phyloP scores from a whole-genome alignment of 2,888 invertebrate genomes.

The Acleris literana region DNA sequence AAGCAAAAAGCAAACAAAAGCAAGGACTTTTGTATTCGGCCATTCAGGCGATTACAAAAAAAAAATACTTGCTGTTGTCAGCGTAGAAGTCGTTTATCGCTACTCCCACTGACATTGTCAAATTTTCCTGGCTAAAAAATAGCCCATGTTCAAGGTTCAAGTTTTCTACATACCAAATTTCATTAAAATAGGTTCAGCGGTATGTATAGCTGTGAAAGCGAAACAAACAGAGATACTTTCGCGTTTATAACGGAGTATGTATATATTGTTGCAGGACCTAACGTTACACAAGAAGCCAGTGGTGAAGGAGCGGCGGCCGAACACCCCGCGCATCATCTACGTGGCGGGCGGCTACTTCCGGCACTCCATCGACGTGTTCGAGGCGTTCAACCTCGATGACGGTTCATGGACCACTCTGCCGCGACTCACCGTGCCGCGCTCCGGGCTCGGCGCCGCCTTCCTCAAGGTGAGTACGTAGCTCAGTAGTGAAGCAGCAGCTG shows the following conservation, averaged over 20 bases:
- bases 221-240: too few relatives aligned
- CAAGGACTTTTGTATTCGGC: too few relatives aligned
- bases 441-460: conserved; percentile 94
- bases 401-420: conserved; percentile 92
- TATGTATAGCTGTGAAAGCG: too few relatives aligned
- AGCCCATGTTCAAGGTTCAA: too few relatives aligned
- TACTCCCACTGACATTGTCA: too few relatives aligned
- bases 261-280: conserved; percentile 85
- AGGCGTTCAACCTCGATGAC: conserved; percentile 94
- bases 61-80: too few relatives aligned
- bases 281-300: conserved; percentile 93
- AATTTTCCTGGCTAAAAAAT: too few relatives aligned
- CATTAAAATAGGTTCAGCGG: too few relatives aligned
- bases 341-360: conserved; percentile 95
- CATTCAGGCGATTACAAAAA: too few relatives aligned
- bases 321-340: conserved; percentile 94
- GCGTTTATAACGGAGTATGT: background rate
- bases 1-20: too few relatives aligned
- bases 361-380: conserved; percentile 93
- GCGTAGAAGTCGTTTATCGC: too few relatives aligned
- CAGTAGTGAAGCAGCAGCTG: conserved; percentile 62
- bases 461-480: conserved; percentile 81
- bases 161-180: too few relatives aligned
- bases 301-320: conserved; percentile 93
- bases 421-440: conserved; percentile 93